A percentile compares a stretch with the other conserved stretches of the same genome.
phyloP scores from a whole-genome alignment of 2,888 invertebrate species.

The Podabrus alpinus region DNA sequence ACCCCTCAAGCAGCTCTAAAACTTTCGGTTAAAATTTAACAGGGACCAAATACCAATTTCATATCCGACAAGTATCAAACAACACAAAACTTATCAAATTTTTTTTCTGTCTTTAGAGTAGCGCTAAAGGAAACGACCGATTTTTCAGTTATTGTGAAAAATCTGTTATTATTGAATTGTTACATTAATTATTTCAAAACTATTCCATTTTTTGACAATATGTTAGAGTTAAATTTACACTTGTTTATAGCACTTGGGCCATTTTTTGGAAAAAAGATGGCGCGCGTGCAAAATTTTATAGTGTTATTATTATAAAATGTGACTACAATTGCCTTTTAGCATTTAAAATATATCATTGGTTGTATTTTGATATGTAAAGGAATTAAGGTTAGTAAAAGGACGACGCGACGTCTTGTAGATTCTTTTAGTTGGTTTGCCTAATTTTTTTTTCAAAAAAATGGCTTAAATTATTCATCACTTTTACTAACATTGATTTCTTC shows the following conservation, averaged over 20 bases:
- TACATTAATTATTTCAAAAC: constrained; percentile 41
- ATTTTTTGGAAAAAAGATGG: constrained; percentile 24
- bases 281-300: constrained; percentile 27
- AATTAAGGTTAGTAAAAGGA: constrained; percentile 43
- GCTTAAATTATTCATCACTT: constrained; percentile 29
- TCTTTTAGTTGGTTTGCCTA: background rate
- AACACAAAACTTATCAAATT: constrained; percentile 33
- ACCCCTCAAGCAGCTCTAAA: constrained; percentile 34
- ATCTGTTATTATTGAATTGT: constrained; percentile 14
- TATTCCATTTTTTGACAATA: constrained; percentile 58
- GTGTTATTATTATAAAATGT: constrained; percentile 51
- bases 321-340: constrained; percentile 59
- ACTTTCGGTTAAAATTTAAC: constrained; percentile 46
- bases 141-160: background rate
- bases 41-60: constrained; percentile 55
- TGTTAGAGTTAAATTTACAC: constrained; percentile 47
- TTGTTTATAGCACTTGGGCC: constrained; percentile 34
- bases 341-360: constrained; percentile 52
- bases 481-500: constrained; percentile 32
- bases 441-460: background rate
- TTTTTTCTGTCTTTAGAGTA: constrained; percentile 13
- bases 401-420: background rate
- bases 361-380: constrained; percentile 52
- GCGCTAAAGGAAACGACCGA: background rate
- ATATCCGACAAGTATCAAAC: constrained; percentile 52